Percentiles rank a stretch among this genome's conserved stretches.
Conservation (phyloP, 2,797 vertebrate species). For the Acropternis orthonyx region DNA sequence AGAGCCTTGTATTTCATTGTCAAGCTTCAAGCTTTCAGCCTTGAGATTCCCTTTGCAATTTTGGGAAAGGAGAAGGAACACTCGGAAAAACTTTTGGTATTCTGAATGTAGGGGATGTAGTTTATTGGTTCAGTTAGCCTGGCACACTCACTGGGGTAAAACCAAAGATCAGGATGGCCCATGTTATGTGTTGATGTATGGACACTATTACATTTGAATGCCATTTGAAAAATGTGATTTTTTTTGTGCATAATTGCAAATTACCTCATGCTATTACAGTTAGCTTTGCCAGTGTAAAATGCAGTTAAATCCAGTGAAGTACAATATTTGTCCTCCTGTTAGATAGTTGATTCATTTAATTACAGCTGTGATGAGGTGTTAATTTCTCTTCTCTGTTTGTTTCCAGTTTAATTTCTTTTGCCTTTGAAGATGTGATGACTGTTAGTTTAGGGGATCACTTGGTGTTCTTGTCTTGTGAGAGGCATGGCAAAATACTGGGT, state of each 20-base stretch:
- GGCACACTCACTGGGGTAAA: background rate
- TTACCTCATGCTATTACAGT: conserved; percentile 11
- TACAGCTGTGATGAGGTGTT: conserved; percentile 2
- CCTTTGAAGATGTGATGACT: conserved; percentile 7
- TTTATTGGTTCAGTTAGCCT: background rate
- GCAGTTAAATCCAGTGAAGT: background rate
- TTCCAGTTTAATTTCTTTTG: conserved; percentile 7
- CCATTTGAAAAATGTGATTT: background rate
- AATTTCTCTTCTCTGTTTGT: conserved; percentile 1
- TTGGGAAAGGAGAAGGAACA: background rate
- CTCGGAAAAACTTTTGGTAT: background rate
- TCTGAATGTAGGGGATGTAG: background rate
- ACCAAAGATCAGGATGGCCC: background rate
- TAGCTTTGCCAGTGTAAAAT: background rate
- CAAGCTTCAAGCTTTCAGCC: background rate
- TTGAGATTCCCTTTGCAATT: background rate
- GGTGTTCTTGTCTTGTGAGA: background rate
- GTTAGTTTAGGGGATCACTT: background rate
- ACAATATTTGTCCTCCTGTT: background rate
- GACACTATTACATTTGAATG: background rate
- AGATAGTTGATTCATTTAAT: conserved; percentile 9
- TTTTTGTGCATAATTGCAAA: background rate
- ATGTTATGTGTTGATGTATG: accelerated
- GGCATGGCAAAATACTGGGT: background rate
- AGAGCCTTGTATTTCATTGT: background rate